Percentiles rank a stretch among this genome's conserved stretches.
Conservation (phyloP, 2,888 invertebrate species). For the Muschampia plurimacula region DNA sequence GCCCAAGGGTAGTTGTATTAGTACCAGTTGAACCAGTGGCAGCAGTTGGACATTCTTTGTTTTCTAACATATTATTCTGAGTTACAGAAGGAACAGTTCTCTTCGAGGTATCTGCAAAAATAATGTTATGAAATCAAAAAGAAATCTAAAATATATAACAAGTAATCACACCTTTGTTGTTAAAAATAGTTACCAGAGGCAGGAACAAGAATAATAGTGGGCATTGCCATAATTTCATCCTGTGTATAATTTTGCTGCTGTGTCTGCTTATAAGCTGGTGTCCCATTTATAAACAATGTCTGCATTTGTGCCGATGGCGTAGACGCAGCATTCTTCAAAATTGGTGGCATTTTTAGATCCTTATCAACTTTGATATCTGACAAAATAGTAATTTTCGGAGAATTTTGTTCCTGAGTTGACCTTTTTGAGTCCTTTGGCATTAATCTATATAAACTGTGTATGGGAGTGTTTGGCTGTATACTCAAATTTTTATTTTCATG, state of each 20-base stretch:
- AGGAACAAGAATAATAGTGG: constrained; percentile 77
- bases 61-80: constrained; percentile 39
- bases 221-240: constrained; percentile 84
- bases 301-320: constrained; percentile 69
- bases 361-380: constrained; percentile 75
- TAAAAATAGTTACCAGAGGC: constrained; percentile 61
- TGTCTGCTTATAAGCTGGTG: constrained; percentile 65
- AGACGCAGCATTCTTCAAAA: constrained; percentile 61
- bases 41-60: constrained; percentile 25
- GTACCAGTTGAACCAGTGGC: constrained; percentile 27
- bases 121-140: not conserved
- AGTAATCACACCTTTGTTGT: not conserved
- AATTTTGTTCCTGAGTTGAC: constrained; percentile 44
- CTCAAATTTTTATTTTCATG: constrained; percentile 26
- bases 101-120: constrained; percentile 52
- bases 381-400: constrained; percentile 71
- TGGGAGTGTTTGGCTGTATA: constrained; percentile 10
- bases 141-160: not conserved
- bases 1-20: constrained; percentile 50
- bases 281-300: constrained; percentile 73
- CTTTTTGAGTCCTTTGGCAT: constrained; percentile 1
- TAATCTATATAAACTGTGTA: constrained; percentile 3
- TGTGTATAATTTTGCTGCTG: constrained; percentile 56
- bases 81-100: constrained; percentile 47
- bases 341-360: constrained; percentile 50